Conservation (phyloP, 2,888 invertebrate genomes). For the Latrodectus elegans region DNA sequence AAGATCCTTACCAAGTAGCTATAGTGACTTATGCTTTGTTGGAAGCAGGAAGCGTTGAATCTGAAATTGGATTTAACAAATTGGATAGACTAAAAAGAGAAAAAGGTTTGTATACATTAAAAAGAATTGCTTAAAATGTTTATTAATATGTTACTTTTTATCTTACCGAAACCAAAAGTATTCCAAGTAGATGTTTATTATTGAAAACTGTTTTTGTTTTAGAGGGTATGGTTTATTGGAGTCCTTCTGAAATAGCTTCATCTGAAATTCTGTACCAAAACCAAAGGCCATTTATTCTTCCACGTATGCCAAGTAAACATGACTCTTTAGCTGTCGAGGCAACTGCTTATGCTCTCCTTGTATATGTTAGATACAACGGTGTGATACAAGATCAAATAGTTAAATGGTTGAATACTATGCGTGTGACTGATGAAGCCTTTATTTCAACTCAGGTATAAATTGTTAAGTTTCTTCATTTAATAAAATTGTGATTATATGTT, state of each 20-base stretch:
- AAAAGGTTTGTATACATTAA: slow-evolving; percentile 31
- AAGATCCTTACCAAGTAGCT: slow-evolving; percentile 77
- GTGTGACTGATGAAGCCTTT: slow-evolving; percentile 76
- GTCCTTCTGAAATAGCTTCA: slow-evolving; percentile 72
- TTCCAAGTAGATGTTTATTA: too few relatives aligned
- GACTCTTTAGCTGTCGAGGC: slow-evolving; percentile 78
- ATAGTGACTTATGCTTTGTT: slow-evolving; percentile 77
- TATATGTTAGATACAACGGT: slow-evolving; percentile 76
- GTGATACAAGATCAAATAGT: slow-evolving; percentile 75
- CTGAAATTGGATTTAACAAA: slow-evolving; percentile 74
- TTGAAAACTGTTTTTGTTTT: slow-evolving; percentile 30
- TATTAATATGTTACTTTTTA: too few relatives aligned
- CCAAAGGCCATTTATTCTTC: slow-evolving; percentile 75
- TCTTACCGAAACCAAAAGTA: too few relatives aligned
- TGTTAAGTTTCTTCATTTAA: not conserved
- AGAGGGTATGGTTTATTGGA: slow-evolving; percentile 77
- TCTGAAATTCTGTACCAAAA: slow-evolving; percentile 74
- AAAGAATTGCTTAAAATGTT: not conserved
- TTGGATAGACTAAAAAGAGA: slow-evolving; percentile 72
- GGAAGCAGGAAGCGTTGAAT: slow-evolving; percentile 75
- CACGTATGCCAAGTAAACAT: slow-evolving; percentile 76
- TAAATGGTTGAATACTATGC: slow-evolving; percentile 76
- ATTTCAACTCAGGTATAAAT: slow-evolving; percentile 75
- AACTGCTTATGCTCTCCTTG: slow-evolving; percentile 78
- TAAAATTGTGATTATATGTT: too few relatives aligned